These are phyloP conservation scores for Drosophila borealis DNA, from an alignment of 2,888 invertebrate species.

Conservation along the genomic window DNA sequence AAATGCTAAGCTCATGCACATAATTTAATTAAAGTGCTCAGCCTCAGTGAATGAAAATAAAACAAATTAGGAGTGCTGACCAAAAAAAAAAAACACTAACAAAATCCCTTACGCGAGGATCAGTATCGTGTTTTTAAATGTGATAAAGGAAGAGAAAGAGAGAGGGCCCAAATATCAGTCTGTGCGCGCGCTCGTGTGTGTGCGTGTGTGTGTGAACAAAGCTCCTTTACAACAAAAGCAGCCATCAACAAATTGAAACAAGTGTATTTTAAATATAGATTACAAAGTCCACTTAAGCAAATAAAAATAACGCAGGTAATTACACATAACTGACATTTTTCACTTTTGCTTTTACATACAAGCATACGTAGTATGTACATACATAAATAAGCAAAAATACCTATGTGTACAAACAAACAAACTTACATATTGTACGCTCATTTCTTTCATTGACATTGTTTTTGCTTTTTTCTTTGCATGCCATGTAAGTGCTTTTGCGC, in stretches of 20 bases:
- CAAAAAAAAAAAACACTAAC: constrained; percentile 13
- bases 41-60: constrained; percentile 15
- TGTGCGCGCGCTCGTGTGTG: background rate
- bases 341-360: constrained; percentile 47
- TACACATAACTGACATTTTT: constrained; percentile 48
- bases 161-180: constrained; percentile 10
- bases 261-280: constrained; percentile 73
- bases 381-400: background rate
- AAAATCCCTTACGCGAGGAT: constrained; percentile 81
- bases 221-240: constrained; percentile 34
- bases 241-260: constrained; percentile 43
- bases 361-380: constrained; percentile 4
- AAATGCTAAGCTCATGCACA: constrained; percentile 33
- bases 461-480: constrained; percentile 29
- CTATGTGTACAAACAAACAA: background rate
- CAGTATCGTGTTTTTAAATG: constrained; percentile 74
- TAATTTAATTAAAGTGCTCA: constrained; percentile 36
- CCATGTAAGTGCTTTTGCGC: constrained; percentile 44
- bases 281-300: constrained; percentile 62
- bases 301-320: constrained; percentile 64
- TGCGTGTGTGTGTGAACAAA: constrained; percentile 23
- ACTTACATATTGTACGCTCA: constrained; percentile 14
- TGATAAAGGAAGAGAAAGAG: constrained; percentile 24
- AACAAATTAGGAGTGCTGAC: constrained; percentile 27
- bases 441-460: constrained; percentile 53